Conservation (phyloP, 2,113 vertebrate species). For the Polypterus senegalus region DNA sequence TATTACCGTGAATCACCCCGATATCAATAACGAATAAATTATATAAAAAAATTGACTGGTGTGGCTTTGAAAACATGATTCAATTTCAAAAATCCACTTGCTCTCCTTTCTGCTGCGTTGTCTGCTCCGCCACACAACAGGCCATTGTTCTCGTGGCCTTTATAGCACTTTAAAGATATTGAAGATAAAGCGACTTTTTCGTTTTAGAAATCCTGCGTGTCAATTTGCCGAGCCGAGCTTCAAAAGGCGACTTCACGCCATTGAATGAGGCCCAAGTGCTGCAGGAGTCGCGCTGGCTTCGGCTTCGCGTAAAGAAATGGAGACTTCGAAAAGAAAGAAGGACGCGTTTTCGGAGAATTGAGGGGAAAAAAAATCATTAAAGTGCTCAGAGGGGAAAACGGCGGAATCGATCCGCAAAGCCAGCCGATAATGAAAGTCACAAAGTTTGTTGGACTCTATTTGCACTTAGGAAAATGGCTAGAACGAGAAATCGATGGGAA, state of each 20-base stretch:
- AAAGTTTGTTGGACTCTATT: neutral
- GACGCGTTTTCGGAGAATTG: neutral
- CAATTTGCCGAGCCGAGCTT: no score
- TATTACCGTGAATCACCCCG: no score
- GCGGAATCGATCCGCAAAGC: neutral
- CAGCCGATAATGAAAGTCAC: neutral
- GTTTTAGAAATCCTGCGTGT: no score
- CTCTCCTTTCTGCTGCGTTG: no score
- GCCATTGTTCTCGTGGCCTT: no score
- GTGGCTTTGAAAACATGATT: no score
- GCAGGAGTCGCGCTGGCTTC: conserved; percentile 5
- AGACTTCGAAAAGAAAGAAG: neutral
- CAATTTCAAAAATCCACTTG: no score
- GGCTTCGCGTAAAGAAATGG: neutral
- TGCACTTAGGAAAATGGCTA: neutral
- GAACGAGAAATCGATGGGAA: neutral
- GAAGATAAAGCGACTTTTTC: no score
- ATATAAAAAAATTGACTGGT: no score
- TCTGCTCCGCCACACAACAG: no score
- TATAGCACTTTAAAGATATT: no score
- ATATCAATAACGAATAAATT: no score
- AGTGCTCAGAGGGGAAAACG: neutral
- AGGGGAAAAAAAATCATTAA: neutral
- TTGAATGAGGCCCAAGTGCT: conserved; percentile 21
- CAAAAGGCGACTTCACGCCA: conserved; percentile 15